phyloP scores from a whole-genome alignment of 2,888 invertebrate genomes.

The Beris chalybata region DNA sequence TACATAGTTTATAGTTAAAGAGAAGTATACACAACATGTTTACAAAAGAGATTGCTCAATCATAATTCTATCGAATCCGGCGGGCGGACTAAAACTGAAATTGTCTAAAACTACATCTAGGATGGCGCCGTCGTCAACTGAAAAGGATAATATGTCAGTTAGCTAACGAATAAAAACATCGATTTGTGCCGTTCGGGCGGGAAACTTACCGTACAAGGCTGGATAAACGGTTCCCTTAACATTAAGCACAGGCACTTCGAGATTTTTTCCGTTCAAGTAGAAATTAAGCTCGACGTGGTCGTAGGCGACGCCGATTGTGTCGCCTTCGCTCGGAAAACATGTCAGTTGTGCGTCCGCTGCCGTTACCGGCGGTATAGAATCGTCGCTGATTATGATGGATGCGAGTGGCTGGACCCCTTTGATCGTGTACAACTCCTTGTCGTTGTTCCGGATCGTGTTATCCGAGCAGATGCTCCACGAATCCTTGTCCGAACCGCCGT shows the following conservation, averaged over 20 bases:
- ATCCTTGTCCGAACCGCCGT: constrained; percentile 84
- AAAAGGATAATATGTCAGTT: constrained; percentile 49
- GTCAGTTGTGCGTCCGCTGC: constrained; percentile 48
- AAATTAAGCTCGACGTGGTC: constrained; percentile 96
- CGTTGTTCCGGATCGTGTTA: constrained; percentile 82
- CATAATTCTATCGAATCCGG: constrained; percentile 94
- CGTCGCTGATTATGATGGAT: constrained; percentile 54
- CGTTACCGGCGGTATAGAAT: constrained; percentile 5
- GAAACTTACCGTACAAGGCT: constrained; percentile 80
- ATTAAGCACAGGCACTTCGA: constrained; percentile 83
- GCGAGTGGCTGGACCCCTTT: constrained; percentile 43
- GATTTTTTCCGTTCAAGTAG: constrained; percentile 86
- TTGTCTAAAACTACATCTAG: constrained; percentile 91
- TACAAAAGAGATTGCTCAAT: constrained; percentile 94
- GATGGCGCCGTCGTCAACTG: constrained; percentile 97
- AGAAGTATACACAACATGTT: constrained; percentile 48
- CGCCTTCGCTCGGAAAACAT: constrained; percentile 83
- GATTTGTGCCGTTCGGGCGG: neutral
- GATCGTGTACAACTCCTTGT: constrained; percentile 64
- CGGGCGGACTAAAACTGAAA: constrained; percentile 80
- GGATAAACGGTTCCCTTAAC: constrained; percentile 91
- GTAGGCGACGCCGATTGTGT: constrained; percentile 89
- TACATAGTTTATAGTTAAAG: neutral
- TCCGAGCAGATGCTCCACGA: constrained; percentile 95
- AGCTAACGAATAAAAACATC: neutral